Conservation (phyloP, 2,113 vertebrate genomes). For the Sisor rabdophorus region DNA sequence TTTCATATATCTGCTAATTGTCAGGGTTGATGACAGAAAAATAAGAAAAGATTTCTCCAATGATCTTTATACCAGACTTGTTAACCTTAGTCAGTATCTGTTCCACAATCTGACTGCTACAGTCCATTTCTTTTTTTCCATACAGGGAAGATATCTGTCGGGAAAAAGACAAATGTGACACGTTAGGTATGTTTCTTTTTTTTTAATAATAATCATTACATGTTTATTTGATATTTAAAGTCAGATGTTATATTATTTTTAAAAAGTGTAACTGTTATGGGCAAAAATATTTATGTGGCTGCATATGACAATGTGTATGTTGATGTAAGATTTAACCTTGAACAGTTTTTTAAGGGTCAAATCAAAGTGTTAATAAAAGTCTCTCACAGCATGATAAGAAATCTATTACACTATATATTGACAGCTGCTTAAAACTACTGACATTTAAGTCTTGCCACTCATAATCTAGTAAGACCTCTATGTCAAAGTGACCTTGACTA, state of each 20-base stretch:
- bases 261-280: not conserved
- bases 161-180: constrained; percentile 93
- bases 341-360: constrained; percentile 21
- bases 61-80: not conserved
- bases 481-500: constrained; percentile 15
- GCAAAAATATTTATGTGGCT: not conserved
- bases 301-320: not conserved
- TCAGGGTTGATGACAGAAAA: not conserved
- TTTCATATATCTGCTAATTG: not conserved
- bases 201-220: not conserved
- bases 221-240: too few species aligned
- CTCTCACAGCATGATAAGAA: constrained; percentile 2
- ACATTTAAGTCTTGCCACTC: constrained; percentile 57
- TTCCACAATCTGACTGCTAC: not conserved
- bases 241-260: not conserved
- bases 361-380: not conserved
- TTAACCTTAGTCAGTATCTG: not conserved
- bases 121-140: constrained; percentile 28
- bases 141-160: constrained; percentile 96
- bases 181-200: constrained; percentile 80
- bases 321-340: constrained; percentile 9
- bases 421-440: constrained; percentile 11
- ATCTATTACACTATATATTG: constrained; percentile 3
- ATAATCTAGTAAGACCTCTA: constrained; percentile 23
- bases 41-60: not conserved